These are phyloP conservation scores for Pseudomyrmex sp. DNA, from an alignment of 1,140 invertebrate genomes.

Conservation along the genomic window DNA sequence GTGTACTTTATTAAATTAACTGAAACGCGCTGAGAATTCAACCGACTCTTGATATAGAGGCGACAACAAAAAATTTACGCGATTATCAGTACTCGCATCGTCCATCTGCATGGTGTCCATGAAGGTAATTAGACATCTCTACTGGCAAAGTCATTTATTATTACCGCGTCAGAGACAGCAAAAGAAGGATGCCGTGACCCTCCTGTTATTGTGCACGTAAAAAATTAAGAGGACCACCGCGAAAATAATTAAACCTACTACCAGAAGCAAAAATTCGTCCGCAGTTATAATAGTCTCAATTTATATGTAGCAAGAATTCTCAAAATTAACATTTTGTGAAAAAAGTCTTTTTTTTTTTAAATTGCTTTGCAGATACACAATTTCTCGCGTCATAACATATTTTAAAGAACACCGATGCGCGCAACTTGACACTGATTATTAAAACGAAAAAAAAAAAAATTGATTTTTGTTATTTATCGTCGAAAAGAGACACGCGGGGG, in stretches of 20 bases:
- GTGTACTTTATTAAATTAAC: constrained; percentile 60
- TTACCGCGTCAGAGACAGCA: constrained; percentile 60
- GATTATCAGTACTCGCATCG: constrained; percentile 65
- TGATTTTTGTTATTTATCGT: not conserved
- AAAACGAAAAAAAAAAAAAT: not conserved
- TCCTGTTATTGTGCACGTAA: constrained; percentile 58
- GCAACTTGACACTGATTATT: not conserved
- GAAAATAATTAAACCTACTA: constrained; percentile 19
- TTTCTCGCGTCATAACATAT: not conserved
- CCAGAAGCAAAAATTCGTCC: not conserved
- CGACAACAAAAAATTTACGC: constrained; percentile 57
- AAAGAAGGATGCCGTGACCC: constrained; percentile 64
- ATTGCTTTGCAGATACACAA: not conserved
- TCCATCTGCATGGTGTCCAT: constrained; percentile 66
- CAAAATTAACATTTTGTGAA: not conserved
- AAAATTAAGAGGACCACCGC: constrained; percentile 27
- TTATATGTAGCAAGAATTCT: not conserved
- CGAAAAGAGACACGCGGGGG: not conserved
- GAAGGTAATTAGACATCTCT: constrained; percentile 75
- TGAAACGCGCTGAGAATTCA: constrained; percentile 58
- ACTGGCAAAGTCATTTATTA: constrained; percentile 75
- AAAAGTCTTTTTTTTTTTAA: not conserved
- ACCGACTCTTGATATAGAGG: constrained; percentile 54
- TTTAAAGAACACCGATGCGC: no score
- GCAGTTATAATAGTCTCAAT: constrained; percentile 14